These are phyloP conservation scores for Pristionchus arcanus DNA, from an alignment of 2,888 invertebrate genomes.

Conservation along the genomic window DNA sequence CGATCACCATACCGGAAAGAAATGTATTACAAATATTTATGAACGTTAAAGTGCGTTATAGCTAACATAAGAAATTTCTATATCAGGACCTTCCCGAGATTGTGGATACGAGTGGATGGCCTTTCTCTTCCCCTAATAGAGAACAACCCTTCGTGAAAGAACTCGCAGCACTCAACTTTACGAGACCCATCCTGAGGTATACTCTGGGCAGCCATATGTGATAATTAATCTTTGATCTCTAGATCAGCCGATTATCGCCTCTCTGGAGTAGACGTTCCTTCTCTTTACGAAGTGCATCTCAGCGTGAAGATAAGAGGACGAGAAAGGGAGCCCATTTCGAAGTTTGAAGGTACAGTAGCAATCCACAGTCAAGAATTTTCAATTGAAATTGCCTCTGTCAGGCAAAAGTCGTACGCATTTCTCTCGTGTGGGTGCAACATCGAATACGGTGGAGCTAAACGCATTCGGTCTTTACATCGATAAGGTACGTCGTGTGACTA, in stretches of 20 bases:
- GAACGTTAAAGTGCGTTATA: background rate
- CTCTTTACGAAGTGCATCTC: background rate
- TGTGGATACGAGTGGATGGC: background rate
- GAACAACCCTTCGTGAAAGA: constrained; percentile 8
- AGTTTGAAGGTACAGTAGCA: background rate
- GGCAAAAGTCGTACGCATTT: constrained; percentile 7
- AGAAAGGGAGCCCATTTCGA: background rate
- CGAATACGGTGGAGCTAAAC: background rate
- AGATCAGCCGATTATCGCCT: background rate
- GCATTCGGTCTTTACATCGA: background rate
- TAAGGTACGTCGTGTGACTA: background rate
- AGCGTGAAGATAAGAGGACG: background rate
- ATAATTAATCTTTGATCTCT: background rate
- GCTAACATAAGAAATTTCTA: background rate
- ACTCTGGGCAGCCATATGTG: background rate
- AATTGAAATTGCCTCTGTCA: background rate
- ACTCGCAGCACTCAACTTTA: background rate
- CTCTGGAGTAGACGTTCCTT: background rate
- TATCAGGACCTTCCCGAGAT: background rate
- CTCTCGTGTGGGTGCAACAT: background rate
- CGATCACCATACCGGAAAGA: background rate
- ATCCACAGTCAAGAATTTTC: background rate
- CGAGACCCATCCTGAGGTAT: background rate
- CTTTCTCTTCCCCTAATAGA: background rate
- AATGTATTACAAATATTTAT: background rate